Evolutionary conservation across 2,113 vertebrate genomes (phyloP).

Genomic region (Peromyscus maniculatus): DNA sequence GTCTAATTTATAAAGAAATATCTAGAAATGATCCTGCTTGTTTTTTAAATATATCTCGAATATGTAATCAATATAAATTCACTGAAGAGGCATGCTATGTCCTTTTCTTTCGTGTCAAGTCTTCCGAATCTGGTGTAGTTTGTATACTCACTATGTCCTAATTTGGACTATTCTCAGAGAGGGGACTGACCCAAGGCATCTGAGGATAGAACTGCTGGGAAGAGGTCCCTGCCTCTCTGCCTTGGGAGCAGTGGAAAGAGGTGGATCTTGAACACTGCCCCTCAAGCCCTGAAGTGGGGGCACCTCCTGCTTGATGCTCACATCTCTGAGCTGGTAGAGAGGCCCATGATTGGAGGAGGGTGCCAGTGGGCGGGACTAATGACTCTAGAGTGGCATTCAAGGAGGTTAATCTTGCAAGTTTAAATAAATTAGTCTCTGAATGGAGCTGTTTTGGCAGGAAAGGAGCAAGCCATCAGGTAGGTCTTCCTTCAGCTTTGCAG

Average conservation of each 20-base stretch:
- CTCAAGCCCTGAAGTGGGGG: background rate
- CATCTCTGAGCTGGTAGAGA: background rate
- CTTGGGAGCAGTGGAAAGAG: background rate
- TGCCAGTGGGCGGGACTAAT: background rate
- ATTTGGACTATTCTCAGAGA: background rate
- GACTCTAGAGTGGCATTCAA: background rate
- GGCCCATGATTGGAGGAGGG: background rate
- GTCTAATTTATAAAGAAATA: background rate
- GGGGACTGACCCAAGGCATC: background rate
- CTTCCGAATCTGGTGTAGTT: background rate
- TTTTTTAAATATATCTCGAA: background rate
- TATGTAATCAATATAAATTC: background rate
- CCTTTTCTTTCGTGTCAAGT: background rate
- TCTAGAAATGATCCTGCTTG: conserved; percentile 8
- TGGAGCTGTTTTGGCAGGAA: background rate
- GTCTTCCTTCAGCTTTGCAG: background rate
- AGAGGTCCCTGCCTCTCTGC: background rate
- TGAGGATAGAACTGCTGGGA: background rate
- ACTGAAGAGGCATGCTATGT: background rate
- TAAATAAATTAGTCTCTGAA: background rate
- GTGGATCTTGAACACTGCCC: background rate
- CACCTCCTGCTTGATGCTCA: background rate
- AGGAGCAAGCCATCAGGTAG: background rate
- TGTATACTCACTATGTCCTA: background rate
- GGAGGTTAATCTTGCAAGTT: background rate